phyloP scores from a whole-genome alignment of 2,113 vertebrate genomes.

The Monarcha castaneiventris region DNA sequence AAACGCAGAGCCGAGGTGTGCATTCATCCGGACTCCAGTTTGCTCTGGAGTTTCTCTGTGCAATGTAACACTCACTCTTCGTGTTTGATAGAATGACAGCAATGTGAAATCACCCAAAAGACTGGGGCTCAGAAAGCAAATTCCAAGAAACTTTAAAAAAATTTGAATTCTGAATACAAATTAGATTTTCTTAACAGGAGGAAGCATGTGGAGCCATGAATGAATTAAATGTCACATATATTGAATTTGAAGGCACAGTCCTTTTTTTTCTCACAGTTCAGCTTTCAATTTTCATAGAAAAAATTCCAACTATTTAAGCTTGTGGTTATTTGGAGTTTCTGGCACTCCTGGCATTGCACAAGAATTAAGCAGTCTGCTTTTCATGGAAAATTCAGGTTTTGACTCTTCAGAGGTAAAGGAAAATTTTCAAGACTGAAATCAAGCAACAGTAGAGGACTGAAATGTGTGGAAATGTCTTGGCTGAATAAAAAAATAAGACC shows the following conservation, averaged over 20 bases:
- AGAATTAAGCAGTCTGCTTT: neutral
- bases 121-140: neutral
- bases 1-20: rapidly evolving
- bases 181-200: neutral
- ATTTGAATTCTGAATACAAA: neutral
- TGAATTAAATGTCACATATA: neutral
- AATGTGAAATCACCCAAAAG: neutral
- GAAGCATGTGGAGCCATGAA: neutral
- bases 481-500: neutral
- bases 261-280: neutral
- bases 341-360: neutral
- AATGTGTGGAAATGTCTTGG: neutral
- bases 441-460: neutral
- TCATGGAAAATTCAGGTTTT: neutral
- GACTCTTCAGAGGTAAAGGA: neutral
- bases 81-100: neutral
- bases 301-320: neutral
- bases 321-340: neutral
- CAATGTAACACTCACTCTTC: neutral
- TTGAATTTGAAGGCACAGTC: neutral
- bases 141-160: neutral
- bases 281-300: neutral
- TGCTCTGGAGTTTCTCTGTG: neutral
- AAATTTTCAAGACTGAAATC: neutral
- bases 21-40: neutral